These are phyloP conservation scores for Cryptotis parvus DNA, from an alignment of 2,113 vertebrate genomes.

Conservation along the genomic window DNA sequence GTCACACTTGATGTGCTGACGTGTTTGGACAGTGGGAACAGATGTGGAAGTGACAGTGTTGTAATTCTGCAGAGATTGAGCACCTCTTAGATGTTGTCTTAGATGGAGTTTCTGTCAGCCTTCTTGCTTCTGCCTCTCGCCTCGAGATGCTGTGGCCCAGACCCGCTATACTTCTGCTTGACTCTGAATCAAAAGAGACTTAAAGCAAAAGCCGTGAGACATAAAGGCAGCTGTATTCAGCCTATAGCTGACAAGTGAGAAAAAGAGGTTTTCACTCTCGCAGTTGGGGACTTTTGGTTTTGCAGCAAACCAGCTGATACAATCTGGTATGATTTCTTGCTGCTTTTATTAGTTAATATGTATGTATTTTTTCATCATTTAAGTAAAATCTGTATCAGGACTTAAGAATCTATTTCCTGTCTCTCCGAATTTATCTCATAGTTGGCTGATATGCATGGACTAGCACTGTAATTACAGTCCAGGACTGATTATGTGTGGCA, in stretches of 20 bases:
- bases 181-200: neutral
- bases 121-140: neutral
- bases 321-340: neutral
- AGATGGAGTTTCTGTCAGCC: neutral
- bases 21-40: neutral
- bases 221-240: neutral
- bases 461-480: conserved; percentile 5
- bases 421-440: neutral
- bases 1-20: neutral
- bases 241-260: neutral
- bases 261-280: neutral
- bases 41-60: neutral
- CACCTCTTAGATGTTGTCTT: neutral
- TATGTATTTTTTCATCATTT: neutral
- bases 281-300: neutral
- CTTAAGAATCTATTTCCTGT: neutral
- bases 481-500: neutral
- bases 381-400: conserved; percentile 7
- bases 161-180: neutral
- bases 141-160: neutral
- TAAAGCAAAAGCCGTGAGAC: neutral
- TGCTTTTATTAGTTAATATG: neutral
- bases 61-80: neutral
- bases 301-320: neutral
- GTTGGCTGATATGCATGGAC: neutral